Percentiles rank a stretch among this genome's conserved stretches.
Conservation (phyloP, 1,140 invertebrate genomes). For the Olivierus martensii region DNA sequence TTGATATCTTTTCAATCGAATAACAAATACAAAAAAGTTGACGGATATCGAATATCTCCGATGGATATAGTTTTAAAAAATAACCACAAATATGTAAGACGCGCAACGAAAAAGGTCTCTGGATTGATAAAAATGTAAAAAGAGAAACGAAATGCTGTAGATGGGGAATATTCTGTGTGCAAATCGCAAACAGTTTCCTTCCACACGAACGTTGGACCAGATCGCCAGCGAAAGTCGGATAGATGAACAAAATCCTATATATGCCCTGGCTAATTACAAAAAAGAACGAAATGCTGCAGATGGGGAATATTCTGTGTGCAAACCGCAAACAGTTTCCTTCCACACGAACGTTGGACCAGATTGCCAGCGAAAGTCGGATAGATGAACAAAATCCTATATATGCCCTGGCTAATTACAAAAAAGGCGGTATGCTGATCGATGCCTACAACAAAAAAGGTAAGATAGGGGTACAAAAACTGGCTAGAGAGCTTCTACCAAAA, state of each 20-base stretch:
- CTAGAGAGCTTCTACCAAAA: neutral
- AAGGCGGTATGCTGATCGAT: slow-evolving; percentile 27
- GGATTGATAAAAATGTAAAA: no score
- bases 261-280: slow-evolving; percentile 76
- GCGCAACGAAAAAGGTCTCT: no score
- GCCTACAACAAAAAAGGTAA: slow-evolving; percentile 1
- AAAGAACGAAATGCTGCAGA: slow-evolving; percentile 34
- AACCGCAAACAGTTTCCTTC: neutral
- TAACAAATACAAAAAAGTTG: no score
- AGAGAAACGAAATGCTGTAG: no score
- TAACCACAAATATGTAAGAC: no score
- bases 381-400: slow-evolving; percentile 47
- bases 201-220: slow-evolving; percentile 7
- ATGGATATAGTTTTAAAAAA: no score
- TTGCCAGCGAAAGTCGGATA: slow-evolving; percentile 4
- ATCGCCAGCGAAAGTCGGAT: slow-evolving; percentile 7
- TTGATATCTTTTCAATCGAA: no score
- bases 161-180: no score
- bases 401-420: slow-evolving; percentile 75
- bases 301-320: no score
- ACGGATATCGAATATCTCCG: no score
- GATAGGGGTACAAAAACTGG: slow-evolving; percentile 4
- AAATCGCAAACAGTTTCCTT: neutral
- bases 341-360: slow-evolving; percentile 7
- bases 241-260: slow-evolving; percentile 43